Evolutionary conservation across 2,888 invertebrate species (phyloP).

Genomic region (Drosophila longiperda): DNA sequence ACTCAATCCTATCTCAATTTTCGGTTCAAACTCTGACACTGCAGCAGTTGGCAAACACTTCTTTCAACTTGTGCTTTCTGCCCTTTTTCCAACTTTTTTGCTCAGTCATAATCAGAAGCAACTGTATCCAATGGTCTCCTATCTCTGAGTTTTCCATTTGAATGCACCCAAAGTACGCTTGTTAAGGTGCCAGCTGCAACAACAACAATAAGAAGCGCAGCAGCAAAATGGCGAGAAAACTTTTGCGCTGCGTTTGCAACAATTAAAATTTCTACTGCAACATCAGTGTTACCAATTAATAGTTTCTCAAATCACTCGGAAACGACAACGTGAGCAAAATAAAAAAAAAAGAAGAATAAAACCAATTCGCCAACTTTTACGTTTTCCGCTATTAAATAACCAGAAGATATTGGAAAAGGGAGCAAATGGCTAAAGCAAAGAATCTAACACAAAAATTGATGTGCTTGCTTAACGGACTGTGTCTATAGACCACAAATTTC

Average conservation of each 20-base stretch:
- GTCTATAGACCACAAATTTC: not conserved
- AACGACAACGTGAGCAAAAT: constrained; percentile 31
- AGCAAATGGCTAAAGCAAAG: not conserved
- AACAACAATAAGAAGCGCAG: constrained; percentile 21
- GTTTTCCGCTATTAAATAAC: constrained; percentile 21
- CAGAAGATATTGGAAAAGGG: constrained; percentile 8
- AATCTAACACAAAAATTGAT: not conserved
- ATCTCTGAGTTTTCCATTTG: constrained; percentile 58
- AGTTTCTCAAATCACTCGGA: constrained; percentile 59
- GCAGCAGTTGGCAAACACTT: constrained; percentile 2
- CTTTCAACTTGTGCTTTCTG: not conserved
- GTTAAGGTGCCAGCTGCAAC: constrained; percentile 44
- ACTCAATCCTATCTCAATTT: constrained; percentile 19
- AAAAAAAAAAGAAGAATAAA: constrained; percentile 15
- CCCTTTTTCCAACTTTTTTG: not conserved
- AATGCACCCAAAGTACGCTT: constrained; percentile 62
- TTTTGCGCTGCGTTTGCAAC: constrained; percentile 61
- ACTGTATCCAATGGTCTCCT: constrained; percentile 23
- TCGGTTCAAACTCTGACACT: not conserved
- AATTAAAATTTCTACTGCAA: constrained; percentile 55
- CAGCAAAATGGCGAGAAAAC: constrained; percentile 26
- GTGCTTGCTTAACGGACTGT: not conserved
- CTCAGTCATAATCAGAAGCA: constrained; percentile 26
- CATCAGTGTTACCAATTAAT: constrained; percentile 71
- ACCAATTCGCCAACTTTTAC: constrained; percentile 19